phyloP scores from a whole-genome alignment of 2,113 vertebrate genomes.

The Empidonax traillii region DNA sequence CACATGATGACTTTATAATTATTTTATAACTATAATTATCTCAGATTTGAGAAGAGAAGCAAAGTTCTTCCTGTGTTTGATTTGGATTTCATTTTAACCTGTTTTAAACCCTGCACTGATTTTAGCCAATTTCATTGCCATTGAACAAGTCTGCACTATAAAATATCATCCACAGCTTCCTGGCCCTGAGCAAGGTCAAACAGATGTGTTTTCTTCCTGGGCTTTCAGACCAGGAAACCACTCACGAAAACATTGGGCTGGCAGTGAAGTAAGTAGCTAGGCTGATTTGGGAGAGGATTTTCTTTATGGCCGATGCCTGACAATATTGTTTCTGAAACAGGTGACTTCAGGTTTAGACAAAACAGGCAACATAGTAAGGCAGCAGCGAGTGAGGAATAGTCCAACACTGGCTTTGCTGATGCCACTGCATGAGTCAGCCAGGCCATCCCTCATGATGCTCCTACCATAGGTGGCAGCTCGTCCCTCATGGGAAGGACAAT shows the following conservation, averaged over 20 bases:
- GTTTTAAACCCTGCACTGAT: neutral
- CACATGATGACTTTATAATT: neutral
- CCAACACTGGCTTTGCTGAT: neutral
- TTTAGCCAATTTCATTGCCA: neutral
- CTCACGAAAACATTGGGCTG: neutral
- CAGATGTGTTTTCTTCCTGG: neutral
- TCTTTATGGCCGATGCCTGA: neutral
- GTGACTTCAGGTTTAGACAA: neutral
- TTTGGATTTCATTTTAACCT: neutral
- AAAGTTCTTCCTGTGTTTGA: neutral
- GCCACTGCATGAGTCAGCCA: rapidly evolving
- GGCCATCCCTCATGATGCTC: neutral
- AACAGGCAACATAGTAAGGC: neutral
- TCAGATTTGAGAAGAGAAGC: neutral
- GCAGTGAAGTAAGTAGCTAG: neutral
- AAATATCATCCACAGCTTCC: neutral
- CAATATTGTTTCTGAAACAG: neutral
- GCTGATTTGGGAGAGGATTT: neutral
- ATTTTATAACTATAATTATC: neutral
- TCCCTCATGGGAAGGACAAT: rapidly evolving
- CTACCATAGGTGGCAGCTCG: neutral
- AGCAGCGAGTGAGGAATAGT: neutral
- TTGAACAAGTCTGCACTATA: neutral
- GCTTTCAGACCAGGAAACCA: neutral
- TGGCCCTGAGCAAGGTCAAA: neutral